Conservation (phyloP, 2,113 vertebrate species). For the Pomatorhinus ruficollis region DNA sequence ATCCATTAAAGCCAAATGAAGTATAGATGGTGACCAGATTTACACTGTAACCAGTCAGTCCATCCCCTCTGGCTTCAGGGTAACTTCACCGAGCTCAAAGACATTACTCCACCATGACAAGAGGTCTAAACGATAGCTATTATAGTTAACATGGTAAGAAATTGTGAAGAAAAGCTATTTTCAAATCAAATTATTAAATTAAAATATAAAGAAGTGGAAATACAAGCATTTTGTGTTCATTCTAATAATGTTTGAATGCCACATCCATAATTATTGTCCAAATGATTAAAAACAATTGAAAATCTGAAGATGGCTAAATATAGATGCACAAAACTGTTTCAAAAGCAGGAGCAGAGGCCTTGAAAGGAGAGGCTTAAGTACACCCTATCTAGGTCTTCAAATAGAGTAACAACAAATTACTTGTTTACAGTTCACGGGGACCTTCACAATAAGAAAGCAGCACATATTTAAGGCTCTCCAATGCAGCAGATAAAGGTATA, state of each 20-base stretch:
- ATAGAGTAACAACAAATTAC: not conserved
- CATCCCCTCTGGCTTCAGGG: not conserved
- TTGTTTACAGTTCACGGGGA: not conserved
- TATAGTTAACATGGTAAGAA: not conserved
- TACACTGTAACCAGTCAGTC: not conserved
- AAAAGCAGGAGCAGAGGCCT: not conserved
- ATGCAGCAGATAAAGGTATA: not conserved
- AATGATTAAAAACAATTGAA: not conserved
- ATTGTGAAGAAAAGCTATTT: not conserved
- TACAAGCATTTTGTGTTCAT: not conserved
- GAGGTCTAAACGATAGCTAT: not conserved
- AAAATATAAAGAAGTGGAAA: not conserved
- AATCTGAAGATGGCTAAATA: not conserved
- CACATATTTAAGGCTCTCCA: not conserved
- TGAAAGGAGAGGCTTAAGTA: not conserved
- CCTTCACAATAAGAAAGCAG: not conserved
- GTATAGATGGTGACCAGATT: not conserved
- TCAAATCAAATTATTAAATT: not conserved
- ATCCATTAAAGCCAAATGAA: not conserved
- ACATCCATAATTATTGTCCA: not conserved
- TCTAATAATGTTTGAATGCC: not conserved
- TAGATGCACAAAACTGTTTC: not conserved
- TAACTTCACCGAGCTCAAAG: not conserved
- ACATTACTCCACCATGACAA: not conserved
- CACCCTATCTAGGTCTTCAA: not conserved